Evolutionary conservation across 2,888 invertebrate species (phyloP).

Genomic region (Drosophila conformis): DNA sequence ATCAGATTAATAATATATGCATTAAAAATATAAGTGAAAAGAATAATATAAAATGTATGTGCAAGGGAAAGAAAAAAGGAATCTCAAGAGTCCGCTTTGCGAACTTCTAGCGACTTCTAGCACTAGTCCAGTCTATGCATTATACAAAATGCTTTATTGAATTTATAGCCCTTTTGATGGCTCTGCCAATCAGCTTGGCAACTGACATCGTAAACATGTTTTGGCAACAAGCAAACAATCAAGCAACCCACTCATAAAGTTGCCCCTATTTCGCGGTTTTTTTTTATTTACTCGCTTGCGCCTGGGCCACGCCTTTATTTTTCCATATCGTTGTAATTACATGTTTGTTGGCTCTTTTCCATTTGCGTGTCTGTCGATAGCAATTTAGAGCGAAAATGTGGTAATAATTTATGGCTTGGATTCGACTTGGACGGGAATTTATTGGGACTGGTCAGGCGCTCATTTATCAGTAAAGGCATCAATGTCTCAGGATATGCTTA

Average conservation of each 20-base stretch:
- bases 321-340: slow-evolving; percentile 32
- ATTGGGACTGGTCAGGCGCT: slow-evolving; percentile 26
- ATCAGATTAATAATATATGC: slow-evolving; percentile 70
- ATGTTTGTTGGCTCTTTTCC: slow-evolving; percentile 37
- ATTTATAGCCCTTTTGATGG: slow-evolving; percentile 11
- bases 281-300: slow-evolving; percentile 7
- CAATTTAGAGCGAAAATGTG: slow-evolving; percentile 21
- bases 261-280: not conserved
- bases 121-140: slow-evolving; percentile 5
- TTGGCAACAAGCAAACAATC: slow-evolving; percentile 13
- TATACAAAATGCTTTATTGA: slow-evolving; percentile 12
- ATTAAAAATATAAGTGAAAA: slow-evolving; percentile 56
- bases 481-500: not conserved
- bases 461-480: slow-evolving; percentile 30
- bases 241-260: slow-evolving; percentile 7
- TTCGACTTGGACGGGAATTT: slow-evolving; percentile 19
- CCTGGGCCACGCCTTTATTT: slow-evolving; percentile 1
- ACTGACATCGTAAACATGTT: slow-evolving; percentile 8
- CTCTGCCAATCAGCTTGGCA: slow-evolving; percentile 9
- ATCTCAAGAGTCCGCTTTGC: not conserved
- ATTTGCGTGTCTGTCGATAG: slow-evolving; percentile 49
- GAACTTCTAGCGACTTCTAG: slow-evolving; percentile 1
- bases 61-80: not conserved
- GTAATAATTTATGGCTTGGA: slow-evolving; percentile 26
- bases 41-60: not conserved